Percentiles rank a stretch among this genome's conserved stretches.
phyloP scores from a whole-genome alignment of 2,888 invertebrate genomes.

The Eurois occulta region DNA sequence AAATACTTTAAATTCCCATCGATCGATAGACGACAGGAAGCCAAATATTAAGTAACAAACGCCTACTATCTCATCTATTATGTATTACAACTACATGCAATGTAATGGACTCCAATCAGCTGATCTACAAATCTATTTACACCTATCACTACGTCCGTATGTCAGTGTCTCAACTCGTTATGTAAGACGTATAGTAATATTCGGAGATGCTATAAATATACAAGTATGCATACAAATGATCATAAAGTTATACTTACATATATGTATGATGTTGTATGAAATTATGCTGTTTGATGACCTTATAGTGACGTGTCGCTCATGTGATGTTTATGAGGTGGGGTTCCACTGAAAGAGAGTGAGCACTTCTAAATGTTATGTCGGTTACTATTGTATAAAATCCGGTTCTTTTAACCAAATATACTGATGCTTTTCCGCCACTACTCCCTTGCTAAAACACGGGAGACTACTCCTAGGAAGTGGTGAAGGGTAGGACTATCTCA shows the following conservation, averaged over 20 bases:
- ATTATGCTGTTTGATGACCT: slow-evolving; percentile 35
- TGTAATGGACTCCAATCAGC: slow-evolving; percentile 30
- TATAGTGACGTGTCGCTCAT: slow-evolving; percentile 45
- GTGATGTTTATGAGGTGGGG: slow-evolving; percentile 40
- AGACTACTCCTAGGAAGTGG: not conserved
- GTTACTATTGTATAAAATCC: not conserved
- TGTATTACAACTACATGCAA: not conserved
- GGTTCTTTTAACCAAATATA: not conserved
- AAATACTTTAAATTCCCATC: not conserved
- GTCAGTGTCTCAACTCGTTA: slow-evolving; percentile 33
- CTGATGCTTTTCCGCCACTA: not conserved
- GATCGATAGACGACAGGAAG: not conserved
- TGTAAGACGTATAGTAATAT: slow-evolving; percentile 45
- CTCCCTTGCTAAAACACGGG: not conserved
- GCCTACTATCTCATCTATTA: not conserved
- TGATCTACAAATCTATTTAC: slow-evolving; percentile 46
- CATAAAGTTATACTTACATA: slow-evolving; percentile 13
- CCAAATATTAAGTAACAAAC: slow-evolving; percentile 6
- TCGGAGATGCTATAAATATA: slow-evolving; percentile 3
- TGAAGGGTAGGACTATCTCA: too few species aligned
- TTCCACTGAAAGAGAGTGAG: slow-evolving; percentile 7
- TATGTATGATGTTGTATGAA: slow-evolving; percentile 13
- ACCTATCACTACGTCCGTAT: slow-evolving; percentile 20
- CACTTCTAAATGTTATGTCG: not conserved
- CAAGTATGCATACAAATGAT: slow-evolving; percentile 12